A percentile compares a stretch with the other conserved stretches of the same genome.
These are phyloP conservation scores for Melierax canorus DNA, from an alignment of 2,113 vertebrate genomes.

Conservation along the genomic window DNA sequence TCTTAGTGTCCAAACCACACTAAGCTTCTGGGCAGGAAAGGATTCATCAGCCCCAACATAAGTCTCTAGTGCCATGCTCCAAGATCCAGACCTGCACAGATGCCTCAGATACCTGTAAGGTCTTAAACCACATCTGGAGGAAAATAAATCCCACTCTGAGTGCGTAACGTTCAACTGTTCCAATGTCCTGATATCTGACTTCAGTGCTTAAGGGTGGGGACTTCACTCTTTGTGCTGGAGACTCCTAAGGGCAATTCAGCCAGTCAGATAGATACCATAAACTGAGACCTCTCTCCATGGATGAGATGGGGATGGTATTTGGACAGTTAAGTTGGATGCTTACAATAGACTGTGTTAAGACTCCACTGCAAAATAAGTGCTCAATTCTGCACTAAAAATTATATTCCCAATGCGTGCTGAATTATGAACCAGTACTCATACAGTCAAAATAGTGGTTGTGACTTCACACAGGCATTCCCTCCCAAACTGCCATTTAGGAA, in stretches of 20 bases:
- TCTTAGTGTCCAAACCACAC: not conserved
- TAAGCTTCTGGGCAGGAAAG: not conserved
- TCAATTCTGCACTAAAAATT: not conserved
- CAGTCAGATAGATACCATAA: not conserved
- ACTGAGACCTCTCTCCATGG: not conserved
- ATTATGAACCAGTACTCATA: not conserved
- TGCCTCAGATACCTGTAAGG: not conserved
- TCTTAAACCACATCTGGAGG: not conserved
- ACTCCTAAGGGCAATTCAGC: not conserved
- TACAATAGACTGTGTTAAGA: not conserved
- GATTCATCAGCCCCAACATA: not conserved
- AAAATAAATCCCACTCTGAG: not conserved
- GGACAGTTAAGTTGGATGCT: not conserved
- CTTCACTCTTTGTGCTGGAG: not conserved
- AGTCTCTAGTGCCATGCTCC: not conserved
- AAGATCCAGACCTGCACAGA: not conserved
- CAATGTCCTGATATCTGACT: not conserved
- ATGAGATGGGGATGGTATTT: not conserved
- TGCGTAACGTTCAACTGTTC: not conserved
- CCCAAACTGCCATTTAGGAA: not conserved
- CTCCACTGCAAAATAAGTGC: not conserved
- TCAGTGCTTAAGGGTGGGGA: fast-evolving
- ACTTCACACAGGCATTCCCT: not conserved
- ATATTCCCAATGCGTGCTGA: not conserved
- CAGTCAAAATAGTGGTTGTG: not conserved